Percentiles rank a stretch among this genome's conserved stretches.
phyloP scores from a whole-genome alignment of 2,888 invertebrate species.

The Drosophila demipolita region DNA sequence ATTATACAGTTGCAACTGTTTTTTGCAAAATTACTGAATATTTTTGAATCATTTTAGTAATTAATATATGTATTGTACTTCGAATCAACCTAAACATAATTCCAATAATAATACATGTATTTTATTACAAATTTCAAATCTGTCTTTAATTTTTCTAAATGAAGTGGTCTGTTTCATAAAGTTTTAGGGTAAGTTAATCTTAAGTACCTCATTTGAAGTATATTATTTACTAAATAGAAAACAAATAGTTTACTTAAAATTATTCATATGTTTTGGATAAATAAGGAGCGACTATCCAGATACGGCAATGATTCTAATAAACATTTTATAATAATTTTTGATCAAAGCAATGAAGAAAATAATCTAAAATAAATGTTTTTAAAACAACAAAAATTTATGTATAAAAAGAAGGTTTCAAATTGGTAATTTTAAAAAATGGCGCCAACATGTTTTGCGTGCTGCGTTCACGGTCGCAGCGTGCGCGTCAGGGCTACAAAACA shows the following conservation, averaged over 20 bases:
- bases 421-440: background rate
- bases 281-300: background rate
- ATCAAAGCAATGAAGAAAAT: background rate
- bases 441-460: conserved; percentile 1
- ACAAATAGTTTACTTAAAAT: background rate
- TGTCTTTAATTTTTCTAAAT: background rate
- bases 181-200: conserved; percentile 37
- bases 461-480: conserved; percentile 2
- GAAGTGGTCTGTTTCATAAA: conserved; percentile 34
- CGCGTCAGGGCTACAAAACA: conserved; percentile 47
- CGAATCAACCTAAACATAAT: conserved; percentile 77
- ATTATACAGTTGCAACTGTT: conserved; percentile 51
- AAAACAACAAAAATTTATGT: background rate
- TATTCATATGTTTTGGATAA: background rate
- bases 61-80: conserved; percentile 72
- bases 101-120: conserved; percentile 68
- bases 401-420: background rate
- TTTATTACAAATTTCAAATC: conserved; percentile 45
- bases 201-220: background rate
- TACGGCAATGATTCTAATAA: background rate
- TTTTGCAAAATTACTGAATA: conserved; percentile 68
- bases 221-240: background rate
- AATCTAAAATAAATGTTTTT: background rate
- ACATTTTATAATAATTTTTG: background rate
- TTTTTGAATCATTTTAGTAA: conserved; percentile 76